phyloP scores from a whole-genome alignment of 2,888 invertebrate species.

The Chrysina gloriosa region DNA sequence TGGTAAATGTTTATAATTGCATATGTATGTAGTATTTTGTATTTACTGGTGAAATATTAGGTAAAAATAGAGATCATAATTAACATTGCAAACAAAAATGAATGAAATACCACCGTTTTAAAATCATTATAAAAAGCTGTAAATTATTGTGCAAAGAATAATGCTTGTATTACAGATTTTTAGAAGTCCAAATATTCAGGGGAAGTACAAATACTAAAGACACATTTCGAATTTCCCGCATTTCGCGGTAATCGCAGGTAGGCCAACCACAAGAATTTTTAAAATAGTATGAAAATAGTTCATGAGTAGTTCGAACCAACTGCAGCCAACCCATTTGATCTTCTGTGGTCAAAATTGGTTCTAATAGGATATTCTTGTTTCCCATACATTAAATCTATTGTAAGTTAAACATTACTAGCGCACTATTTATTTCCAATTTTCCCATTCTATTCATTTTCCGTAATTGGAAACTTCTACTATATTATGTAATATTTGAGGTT shows the following conservation, averaged over 20 bases:
- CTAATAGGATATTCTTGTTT: constrained; percentile 20
- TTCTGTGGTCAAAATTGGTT: neutral
- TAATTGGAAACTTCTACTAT: neutral
- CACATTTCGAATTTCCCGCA: neutral
- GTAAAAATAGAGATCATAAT: too few relatives aligned
- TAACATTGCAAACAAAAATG: too few relatives aligned
- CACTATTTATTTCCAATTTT: neutral
- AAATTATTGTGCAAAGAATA: too few relatives aligned
- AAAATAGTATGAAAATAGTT: neutral
- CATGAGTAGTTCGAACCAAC: too few relatives aligned
- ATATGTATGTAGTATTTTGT: too few relatives aligned
- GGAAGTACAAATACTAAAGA: too few relatives aligned
- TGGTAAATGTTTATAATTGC: too few relatives aligned
- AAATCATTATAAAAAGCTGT: too few relatives aligned
- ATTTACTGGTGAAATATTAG: too few relatives aligned
- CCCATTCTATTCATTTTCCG: neutral
- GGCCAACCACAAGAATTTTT: neutral
- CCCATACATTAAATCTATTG: neutral
- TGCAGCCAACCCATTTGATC: neutral
- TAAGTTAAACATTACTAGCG: neutral
- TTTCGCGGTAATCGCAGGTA: neutral
- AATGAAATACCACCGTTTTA: too few relatives aligned
- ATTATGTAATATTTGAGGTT: constrained; percentile 42
- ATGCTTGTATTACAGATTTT: too few relatives aligned
- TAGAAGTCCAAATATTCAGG: too few relatives aligned